Percentiles rank a stretch among this genome's conserved stretches.
These are phyloP conservation scores for Bungarus multicinctus DNA, from an alignment of 2,113 vertebrate species.

Conservation along the genomic window DNA sequence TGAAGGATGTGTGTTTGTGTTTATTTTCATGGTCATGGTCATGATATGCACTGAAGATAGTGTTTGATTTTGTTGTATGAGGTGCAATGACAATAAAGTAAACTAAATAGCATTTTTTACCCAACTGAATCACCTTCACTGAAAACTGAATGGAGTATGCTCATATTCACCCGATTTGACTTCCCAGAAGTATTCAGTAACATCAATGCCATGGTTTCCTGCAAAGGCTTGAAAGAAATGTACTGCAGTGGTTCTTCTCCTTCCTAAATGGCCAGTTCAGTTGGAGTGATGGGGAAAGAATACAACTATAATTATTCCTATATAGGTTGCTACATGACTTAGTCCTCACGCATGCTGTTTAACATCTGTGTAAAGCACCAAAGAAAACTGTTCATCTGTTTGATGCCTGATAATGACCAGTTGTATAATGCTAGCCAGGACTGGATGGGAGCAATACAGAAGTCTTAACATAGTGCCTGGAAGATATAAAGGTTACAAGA, in stretches of 20 bases:
- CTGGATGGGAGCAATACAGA: neutral
- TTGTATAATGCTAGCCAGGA: neutral
- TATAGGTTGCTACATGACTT: neutral
- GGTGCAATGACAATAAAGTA: no score
- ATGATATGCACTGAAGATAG: no score
- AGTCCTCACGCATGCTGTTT: neutral
- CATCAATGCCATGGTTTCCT: neutral
- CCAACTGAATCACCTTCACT: neutral
- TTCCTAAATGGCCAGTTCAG: neutral
- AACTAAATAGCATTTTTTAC: neutral
- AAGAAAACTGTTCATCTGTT: neutral
- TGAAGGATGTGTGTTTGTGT: no score
- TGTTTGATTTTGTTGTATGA: no score
- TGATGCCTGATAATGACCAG: neutral
- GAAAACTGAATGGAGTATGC: neutral
- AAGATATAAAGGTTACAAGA: neutral
- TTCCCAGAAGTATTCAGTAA: neutral
- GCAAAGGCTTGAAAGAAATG: neutral
- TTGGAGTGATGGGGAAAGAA: neutral
- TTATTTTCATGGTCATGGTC: no score
- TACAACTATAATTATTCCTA: neutral
- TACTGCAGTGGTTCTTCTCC: neutral
- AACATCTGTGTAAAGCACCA: neutral
- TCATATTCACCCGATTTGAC: neutral
- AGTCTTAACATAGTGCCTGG: neutral